Evolutionary conservation across 2,888 invertebrate species (phyloP).

Genomic region (Pterostichus madidus): DNA sequence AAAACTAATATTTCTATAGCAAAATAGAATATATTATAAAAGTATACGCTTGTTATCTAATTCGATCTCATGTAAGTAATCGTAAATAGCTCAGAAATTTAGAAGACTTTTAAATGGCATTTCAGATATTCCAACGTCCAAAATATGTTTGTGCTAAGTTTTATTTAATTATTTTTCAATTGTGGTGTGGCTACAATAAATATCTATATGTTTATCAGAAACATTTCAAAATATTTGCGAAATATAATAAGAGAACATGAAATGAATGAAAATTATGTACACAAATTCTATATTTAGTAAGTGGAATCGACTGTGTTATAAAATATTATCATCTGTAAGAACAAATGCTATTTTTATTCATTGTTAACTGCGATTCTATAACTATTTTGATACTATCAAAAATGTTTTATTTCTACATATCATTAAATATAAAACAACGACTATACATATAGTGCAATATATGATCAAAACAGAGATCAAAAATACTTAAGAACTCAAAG

Average conservation of each 20-base stretch:
- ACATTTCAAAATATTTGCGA: constrained; percentile 23
- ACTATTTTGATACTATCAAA: constrained; percentile 47
- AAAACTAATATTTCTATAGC: constrained; percentile 21
- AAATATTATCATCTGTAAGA: constrained; percentile 38
- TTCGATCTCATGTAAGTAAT: constrained; percentile 49
- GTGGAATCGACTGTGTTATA: constrained; percentile 55
- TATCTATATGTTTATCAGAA: constrained; percentile 27
- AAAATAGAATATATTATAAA: constrained; percentile 43
- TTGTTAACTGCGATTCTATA: constrained; percentile 58
- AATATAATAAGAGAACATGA: constrained; percentile 18
- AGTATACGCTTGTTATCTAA: constrained; percentile 42
- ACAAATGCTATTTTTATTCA: constrained; percentile 55
- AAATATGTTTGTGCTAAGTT: constrained; percentile 27
- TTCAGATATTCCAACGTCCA: constrained; percentile 47
- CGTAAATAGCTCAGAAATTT: constrained; percentile 46
- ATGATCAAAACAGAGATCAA: constrained; percentile 31
- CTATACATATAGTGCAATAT: constrained; percentile 57
- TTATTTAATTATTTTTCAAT: constrained; percentile 5
- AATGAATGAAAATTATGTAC: constrained; percentile 22
- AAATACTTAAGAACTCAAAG: constrained; percentile 13
- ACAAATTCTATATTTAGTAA: constrained; percentile 53
- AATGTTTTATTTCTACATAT: constrained; percentile 53
- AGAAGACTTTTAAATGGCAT: constrained; percentile 46
- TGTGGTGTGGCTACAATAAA: constrained; percentile 45
- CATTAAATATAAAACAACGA: constrained; percentile 53